phyloP scores from a whole-genome alignment of 2,888 invertebrate species.

The Homarus gammarus region DNA sequence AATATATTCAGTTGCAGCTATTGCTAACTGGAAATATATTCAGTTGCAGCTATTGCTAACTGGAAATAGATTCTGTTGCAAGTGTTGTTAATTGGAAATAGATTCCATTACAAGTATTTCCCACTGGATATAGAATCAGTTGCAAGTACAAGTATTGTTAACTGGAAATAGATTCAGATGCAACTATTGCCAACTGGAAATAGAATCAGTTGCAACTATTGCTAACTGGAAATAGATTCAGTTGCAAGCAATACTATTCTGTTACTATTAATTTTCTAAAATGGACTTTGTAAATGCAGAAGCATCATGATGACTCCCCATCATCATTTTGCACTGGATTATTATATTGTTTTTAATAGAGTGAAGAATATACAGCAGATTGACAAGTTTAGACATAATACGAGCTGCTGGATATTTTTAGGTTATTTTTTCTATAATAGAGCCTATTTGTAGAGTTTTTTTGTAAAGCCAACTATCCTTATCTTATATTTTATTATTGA shows the following conservation, averaged over 20 bases:
- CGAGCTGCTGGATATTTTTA: background rate
- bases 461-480: background rate
- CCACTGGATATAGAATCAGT: too few species aligned
- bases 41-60: too few species aligned
- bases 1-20: too few species aligned
- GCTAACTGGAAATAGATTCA: background rate
- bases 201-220: too few species aligned
- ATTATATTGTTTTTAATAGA: background rate
- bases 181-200: too few species aligned
- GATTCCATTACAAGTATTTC: too few species aligned
- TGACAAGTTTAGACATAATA: background rate
- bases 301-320: background rate
- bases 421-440: background rate
- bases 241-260: background rate
- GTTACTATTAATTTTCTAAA: background rate
- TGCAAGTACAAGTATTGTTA: too few species aligned
- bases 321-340: background rate
- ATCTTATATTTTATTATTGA: conserved; percentile 1
- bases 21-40: too few species aligned
- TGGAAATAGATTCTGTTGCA: too few species aligned
- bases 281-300: background rate
- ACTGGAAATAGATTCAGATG: too few species aligned
- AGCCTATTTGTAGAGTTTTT: background rate
- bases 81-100: too few species aligned
- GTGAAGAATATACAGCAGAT: background rate